Evolutionary conservation across 2,888 invertebrate species (phyloP).

Genomic region (Monochamus alternatus): DNA sequence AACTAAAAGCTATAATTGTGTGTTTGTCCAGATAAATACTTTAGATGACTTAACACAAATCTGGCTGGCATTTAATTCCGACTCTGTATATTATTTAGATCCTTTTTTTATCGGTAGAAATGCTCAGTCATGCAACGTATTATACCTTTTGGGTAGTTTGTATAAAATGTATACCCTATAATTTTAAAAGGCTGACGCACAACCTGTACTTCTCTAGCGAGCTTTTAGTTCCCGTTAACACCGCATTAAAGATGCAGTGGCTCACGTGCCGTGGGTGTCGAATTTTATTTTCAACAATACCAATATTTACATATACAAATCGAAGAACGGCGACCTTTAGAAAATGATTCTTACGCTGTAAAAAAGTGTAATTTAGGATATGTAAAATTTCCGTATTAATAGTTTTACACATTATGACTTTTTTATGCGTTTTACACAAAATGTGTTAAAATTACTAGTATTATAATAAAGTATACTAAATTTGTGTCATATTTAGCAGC

Average conservation of each 20-base stretch:
- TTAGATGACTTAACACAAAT: constrained; percentile 47
- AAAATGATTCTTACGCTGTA: no score
- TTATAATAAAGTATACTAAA: no score
- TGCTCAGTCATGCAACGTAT: constrained; percentile 41
- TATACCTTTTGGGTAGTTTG: constrained; percentile 45
- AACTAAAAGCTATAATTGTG: constrained; percentile 39
- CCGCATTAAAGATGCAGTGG: not conserved
- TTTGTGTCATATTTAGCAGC: no score
- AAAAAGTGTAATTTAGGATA: no score
- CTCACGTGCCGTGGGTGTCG: not conserved
- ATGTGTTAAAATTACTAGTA: no score
- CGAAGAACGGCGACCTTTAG: no score
- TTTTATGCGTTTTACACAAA: no score
- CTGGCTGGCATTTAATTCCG: constrained; percentile 35
- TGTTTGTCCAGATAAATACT: constrained; percentile 50
- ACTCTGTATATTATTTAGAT: constrained; percentile 39
- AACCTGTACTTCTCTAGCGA: constrained; percentile 19
- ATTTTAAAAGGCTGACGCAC: constrained; percentile 33
- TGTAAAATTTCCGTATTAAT: no score
- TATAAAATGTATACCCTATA: constrained; percentile 45
- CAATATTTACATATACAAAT: no score
- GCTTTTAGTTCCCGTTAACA: constrained; percentile 19
- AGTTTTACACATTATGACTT: no score
- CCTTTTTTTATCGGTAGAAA: constrained; percentile 35
- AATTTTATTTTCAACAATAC: not conserved